Evolutionary conservation across 53 echinoderm and acorn worm genomes (phyloP).

Genomic region (Actinopyga echinites): DNA sequence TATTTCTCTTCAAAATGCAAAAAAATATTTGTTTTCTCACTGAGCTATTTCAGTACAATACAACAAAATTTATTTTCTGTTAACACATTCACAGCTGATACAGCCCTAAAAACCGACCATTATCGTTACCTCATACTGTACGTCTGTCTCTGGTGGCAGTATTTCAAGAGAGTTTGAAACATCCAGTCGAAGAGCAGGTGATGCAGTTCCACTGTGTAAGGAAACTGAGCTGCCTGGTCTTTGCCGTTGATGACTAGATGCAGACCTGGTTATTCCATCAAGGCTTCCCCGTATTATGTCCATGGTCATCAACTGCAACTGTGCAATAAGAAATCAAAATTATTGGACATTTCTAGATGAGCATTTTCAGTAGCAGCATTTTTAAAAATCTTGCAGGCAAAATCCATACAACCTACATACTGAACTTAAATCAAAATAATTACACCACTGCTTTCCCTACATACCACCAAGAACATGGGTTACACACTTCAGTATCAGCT

Average conservation of each 20-base stretch:
- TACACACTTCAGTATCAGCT: too few relatives aligned
- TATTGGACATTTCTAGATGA: too few relatives aligned
- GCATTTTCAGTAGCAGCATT: too few relatives aligned
- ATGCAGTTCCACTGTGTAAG: constrained; percentile 58
- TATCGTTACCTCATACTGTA: constrained; percentile 46
- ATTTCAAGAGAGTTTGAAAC: constrained; percentile 68
- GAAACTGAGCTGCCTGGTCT: constrained; percentile 88
- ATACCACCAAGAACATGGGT: too few relatives aligned
- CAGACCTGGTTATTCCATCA: constrained; percentile 78
- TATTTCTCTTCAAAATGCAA: too few relatives aligned
- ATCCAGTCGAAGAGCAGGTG: constrained; percentile 56
- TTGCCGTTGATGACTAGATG: constrained; percentile 54
- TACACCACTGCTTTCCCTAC: too few relatives aligned
- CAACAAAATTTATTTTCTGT: not conserved
- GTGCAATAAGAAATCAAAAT: not conserved
- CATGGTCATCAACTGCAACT: constrained; percentile 39
- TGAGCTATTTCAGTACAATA: too few relatives aligned
- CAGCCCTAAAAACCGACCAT: not conserved
- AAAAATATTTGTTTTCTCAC: too few relatives aligned
- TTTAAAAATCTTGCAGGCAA: too few relatives aligned
- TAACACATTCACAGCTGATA: not conserved
- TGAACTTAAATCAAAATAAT: too few relatives aligned
- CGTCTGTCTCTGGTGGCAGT: constrained; percentile 75
- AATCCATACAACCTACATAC: too few relatives aligned
- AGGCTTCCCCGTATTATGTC: constrained; percentile 88